Conservation (phyloP, 2,888 invertebrate species). For the Nebria salina region DNA sequence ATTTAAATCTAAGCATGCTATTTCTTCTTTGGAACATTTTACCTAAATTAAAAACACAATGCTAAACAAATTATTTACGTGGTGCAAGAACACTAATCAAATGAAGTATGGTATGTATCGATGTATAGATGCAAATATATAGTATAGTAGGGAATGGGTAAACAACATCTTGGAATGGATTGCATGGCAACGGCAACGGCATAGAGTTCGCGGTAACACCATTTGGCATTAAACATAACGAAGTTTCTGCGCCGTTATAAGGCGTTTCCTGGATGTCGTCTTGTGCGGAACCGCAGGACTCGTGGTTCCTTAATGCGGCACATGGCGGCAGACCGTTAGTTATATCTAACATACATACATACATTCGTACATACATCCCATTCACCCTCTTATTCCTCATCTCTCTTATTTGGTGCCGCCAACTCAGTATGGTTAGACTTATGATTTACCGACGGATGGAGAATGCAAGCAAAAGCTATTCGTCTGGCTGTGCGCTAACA, state of each 20-base stretch:
- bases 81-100: too few species aligned
- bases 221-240: conserved; percentile 36
- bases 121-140: too few species aligned
- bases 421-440: conserved; percentile 18
- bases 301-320: conserved; percentile 61
- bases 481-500: conserved; percentile 6
- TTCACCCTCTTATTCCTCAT: too few species aligned
- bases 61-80: too few species aligned
- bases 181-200: neutral
- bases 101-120: too few species aligned
- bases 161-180: neutral
- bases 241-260: conserved; percentile 36
- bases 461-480: conserved; percentile 19
- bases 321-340: conserved; percentile 52
- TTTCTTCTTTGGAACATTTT: conserved; percentile 17
- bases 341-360: conserved; percentile 9
- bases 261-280: conserved; percentile 38
- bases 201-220: conserved; percentile 27
- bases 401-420: too few species aligned
- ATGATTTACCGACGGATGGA: conserved; percentile 54
- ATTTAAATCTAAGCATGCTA: conserved; percentile 42
- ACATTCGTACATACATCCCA: too few species aligned
- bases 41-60: too few species aligned
- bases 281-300: conserved; percentile 43
- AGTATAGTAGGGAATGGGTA: too few species aligned